A percentile compares a stretch with the other conserved stretches of the same genome.
phyloP scores from a whole-genome alignment of 2,888 invertebrate species.

The Agelastica alni region DNA sequence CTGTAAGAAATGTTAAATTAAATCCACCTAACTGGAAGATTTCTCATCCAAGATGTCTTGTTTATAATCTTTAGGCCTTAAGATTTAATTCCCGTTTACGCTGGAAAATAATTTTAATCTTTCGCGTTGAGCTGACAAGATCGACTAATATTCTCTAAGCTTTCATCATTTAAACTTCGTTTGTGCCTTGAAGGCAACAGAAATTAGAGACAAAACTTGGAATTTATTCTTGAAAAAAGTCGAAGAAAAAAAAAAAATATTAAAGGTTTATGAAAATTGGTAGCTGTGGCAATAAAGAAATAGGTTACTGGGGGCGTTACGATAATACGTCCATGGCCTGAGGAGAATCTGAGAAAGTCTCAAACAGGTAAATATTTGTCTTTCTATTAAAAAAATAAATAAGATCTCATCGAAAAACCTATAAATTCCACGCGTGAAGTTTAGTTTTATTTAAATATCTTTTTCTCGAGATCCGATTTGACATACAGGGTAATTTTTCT shows the following conservation, averaged over 20 bases:
- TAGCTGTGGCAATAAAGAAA: not conserved
- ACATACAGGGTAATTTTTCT: too few relatives aligned
- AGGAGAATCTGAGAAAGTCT: too few relatives aligned
- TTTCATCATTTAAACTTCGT: slow-evolving; percentile 20
- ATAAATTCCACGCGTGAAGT: too few relatives aligned
- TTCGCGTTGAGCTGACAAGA: slow-evolving; percentile 9
- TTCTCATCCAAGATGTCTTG: not conserved
- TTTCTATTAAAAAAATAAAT: not conserved
- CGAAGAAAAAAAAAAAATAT: slow-evolving; percentile 9
- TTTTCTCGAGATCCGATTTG: too few relatives aligned
- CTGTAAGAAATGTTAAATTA: not conserved
- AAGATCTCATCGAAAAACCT: too few relatives aligned
- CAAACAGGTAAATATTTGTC: not conserved
- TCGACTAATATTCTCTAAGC: slow-evolving; percentile 14
- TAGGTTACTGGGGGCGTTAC: not conserved
- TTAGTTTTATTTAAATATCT: too few relatives aligned
- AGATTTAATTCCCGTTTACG: slow-evolving; percentile 6
- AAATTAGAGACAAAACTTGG: slow-evolving; percentile 12
- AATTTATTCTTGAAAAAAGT: slow-evolving; percentile 7
- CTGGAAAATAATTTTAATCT: slow-evolving; percentile 17
- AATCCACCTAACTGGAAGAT: not conserved
- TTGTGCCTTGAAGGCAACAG: slow-evolving; percentile 18
- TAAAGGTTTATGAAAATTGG: slow-evolving; percentile 14
- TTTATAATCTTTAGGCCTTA: not conserved
- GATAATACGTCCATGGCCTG: not conserved